Evolutionary conservation across 2,888 invertebrate species (phyloP).

Genomic region (Hartigia nigra): DNA sequence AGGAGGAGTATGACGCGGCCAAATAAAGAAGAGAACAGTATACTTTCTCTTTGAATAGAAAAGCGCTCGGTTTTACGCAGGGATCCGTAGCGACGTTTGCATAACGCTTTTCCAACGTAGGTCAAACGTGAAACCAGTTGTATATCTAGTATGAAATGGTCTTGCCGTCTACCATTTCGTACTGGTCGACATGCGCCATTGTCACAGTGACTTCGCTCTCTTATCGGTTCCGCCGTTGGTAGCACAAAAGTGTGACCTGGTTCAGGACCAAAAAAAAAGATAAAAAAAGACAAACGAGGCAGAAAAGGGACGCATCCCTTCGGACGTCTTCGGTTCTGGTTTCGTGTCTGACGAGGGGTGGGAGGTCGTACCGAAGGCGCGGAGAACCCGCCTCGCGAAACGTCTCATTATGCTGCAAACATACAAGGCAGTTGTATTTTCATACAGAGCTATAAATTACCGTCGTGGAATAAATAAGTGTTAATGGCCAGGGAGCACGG

Average conservation of each 20-base stretch:
- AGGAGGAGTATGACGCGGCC: not conserved
- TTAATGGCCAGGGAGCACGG: slow-evolving; percentile 20
- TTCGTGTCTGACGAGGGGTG: not conserved
- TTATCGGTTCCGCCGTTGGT: not conserved
- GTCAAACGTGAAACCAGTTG: not conserved
- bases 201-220: not conserved
- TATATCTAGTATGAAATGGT: not conserved
- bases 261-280: not conserved
- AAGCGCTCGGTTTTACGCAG: not conserved
- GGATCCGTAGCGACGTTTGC: not conserved
- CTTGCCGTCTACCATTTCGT: not conserved
- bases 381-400: slow-evolving; percentile 24
- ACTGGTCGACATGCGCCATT: not conserved
- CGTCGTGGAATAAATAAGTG: slow-evolving; percentile 21
- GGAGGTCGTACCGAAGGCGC: not conserved
- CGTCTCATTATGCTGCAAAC: slow-evolving; percentile 32
- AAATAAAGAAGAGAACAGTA: not conserved
- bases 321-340: not conserved
- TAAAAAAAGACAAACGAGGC: not conserved
- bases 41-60: not conserved
- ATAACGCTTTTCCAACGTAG: not conserved
- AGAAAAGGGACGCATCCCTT: not conserved
- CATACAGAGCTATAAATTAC: slow-evolving; percentile 18
- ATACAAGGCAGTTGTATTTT: slow-evolving; percentile 20
- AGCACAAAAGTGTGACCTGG: not conserved